Evolutionary conservation across 2,113 vertebrate species (phyloP).

Genomic region (Mirounga angustirostris): DNA sequence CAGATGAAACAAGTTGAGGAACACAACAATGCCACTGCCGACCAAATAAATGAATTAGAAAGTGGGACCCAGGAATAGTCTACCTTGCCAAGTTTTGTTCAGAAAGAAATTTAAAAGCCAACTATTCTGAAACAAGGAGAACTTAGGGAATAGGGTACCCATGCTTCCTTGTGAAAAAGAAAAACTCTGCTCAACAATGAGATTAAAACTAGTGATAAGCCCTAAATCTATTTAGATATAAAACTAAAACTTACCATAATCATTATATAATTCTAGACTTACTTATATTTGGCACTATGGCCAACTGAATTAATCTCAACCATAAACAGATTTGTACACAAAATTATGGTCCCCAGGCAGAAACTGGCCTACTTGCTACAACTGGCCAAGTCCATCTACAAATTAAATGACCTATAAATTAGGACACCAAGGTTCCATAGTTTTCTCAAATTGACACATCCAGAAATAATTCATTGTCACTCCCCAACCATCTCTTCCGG

Average conservation of each 20-base stretch:
- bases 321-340: not conserved
- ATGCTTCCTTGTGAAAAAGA: not conserved
- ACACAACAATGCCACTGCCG: not conserved
- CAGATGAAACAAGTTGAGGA: not conserved
- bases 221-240: constrained; percentile 2
- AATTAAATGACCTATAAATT: constrained; percentile 5
- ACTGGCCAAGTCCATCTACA: not conserved
- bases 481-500: not conserved
- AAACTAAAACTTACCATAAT: not conserved
- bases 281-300: not conserved
- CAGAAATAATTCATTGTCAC: not conserved
- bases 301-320: not conserved
- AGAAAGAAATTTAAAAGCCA: constrained; percentile 8
- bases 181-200: constrained; percentile 4
- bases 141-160: not conserved
- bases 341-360: not conserved
- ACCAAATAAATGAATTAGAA: not conserved
- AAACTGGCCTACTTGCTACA: not conserved
- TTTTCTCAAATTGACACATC: not conserved
- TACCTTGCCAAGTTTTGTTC: not conserved
- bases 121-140: constrained; percentile 1
- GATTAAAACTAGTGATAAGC: not conserved
- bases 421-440: not conserved
- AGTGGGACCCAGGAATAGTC: not conserved
- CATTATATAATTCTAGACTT: not conserved